phyloP scores from a whole-genome alignment of 92 coral and sea anemone species.

The Actinernus sp. region DNA sequence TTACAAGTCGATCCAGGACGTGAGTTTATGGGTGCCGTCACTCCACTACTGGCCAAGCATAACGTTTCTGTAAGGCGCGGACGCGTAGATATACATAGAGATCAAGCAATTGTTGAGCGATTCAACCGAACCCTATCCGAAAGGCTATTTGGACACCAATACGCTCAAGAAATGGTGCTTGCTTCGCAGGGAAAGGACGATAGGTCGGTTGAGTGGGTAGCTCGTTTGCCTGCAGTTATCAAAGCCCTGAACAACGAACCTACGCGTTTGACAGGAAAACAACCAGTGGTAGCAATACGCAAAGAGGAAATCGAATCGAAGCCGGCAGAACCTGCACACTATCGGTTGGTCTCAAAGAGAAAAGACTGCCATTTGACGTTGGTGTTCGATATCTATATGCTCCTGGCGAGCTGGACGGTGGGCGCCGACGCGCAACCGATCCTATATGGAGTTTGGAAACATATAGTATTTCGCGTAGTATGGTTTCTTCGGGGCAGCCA shows the following conservation, averaged over 20 bases:
- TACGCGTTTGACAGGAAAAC: slow-evolving; percentile 1
- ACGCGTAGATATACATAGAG: slow-evolving; percentile 4
- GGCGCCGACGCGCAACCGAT: slow-evolving; percentile 14
- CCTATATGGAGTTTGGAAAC: slow-evolving; percentile 5
- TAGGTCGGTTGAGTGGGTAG: slow-evolving; percentile 3
- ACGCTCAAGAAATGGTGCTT: slow-evolving; percentile 4
- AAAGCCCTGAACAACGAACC: slow-evolving; percentile 10
- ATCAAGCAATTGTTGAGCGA: slow-evolving; percentile 1
- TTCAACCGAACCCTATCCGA: slow-evolving; percentile 4
- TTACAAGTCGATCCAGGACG: slow-evolving; percentile 5
- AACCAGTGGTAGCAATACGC: background rate
- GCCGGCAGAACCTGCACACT: too few species aligned
- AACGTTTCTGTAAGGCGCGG: background rate
- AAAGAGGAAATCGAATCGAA: background rate
- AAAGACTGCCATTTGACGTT: background rate
- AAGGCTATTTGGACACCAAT: slow-evolving; percentile 19
- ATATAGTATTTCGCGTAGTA: background rate
- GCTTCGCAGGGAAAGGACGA: background rate
- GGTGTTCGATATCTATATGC: slow-evolving; percentile 6
- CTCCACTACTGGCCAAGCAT: background rate
- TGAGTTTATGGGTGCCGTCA: slow-evolving; percentile 16
- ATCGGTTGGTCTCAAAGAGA: background rate
- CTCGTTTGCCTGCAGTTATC: slow-evolving; percentile 2
- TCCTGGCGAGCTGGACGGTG: slow-evolving; percentile 17
- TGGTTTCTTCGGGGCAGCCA: background rate